phyloP scores from a whole-genome alignment of 2,113 vertebrate genomes.

The Anthoscopus minutus region DNA sequence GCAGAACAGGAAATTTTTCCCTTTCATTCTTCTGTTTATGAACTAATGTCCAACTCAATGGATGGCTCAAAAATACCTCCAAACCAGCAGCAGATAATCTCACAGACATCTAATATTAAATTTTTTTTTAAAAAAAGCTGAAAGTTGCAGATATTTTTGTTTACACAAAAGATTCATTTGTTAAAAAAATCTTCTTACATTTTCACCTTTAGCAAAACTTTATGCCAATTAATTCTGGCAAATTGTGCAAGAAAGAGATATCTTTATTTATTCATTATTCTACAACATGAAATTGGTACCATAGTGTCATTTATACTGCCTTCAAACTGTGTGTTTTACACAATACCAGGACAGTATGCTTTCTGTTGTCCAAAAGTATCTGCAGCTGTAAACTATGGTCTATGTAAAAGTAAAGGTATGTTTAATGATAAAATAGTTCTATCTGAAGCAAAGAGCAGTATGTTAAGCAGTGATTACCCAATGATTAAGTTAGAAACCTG shows the following conservation, averaged over 20 bases:
- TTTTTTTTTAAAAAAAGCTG: background rate
- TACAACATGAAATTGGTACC: background rate
- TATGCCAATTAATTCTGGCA: background rate
- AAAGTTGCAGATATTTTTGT: background rate
- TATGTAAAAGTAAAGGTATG: background rate
- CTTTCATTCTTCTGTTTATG: background rate
- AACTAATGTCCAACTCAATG: background rate
- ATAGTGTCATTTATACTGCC: background rate
- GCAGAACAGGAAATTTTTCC: background rate
- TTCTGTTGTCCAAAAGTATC: background rate
- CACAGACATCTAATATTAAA: background rate
- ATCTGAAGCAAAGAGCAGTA: background rate
- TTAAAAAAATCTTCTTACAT: background rate
- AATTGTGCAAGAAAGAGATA: background rate
- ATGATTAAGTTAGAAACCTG: background rate
- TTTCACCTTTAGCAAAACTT: background rate
- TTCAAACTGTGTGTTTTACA: background rate
- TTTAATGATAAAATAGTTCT: background rate
- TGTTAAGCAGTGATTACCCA: background rate
- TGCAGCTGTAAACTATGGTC: background rate
- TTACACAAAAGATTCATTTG: background rate
- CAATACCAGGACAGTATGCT: background rate
- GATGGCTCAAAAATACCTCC: background rate
- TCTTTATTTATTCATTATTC: background rate
- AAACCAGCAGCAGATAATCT: background rate